These are phyloP conservation scores for Drosophila ironensis DNA, from an alignment of 1,140 invertebrate genomes.

Conservation along the genomic window DNA sequence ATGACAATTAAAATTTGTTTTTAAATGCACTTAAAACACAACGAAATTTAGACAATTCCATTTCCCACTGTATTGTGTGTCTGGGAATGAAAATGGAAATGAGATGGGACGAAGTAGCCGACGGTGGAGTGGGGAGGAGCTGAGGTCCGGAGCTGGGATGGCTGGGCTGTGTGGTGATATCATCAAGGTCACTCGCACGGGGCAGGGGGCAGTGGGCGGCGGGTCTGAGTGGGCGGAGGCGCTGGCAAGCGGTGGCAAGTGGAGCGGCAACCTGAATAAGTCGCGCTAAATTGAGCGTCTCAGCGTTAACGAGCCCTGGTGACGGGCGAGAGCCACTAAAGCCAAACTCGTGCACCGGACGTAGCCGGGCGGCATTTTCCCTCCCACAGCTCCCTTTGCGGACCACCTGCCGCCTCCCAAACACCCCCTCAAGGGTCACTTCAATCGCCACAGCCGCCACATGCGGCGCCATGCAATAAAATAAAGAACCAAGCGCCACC, in stretches of 20 bases:
- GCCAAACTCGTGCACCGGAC: slow-evolving; percentile 68
- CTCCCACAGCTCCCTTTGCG: too few species aligned
- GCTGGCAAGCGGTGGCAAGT: slow-evolving; percentile 37
- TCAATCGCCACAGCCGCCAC: slow-evolving; percentile 48
- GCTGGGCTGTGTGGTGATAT: slow-evolving; percentile 61
- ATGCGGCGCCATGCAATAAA: slow-evolving; percentile 64
- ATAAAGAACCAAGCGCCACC: slow-evolving; percentile 58
- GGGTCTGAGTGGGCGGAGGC: too few species aligned
- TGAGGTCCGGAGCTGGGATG: not conserved
- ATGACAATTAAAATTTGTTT: not conserved
- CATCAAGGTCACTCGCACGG: slow-evolving; percentile 68
- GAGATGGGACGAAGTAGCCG: not conserved
- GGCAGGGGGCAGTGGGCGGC: too few species aligned
- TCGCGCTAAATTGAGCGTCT: slow-evolving; percentile 76
- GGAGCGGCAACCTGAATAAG: slow-evolving; percentile 56
- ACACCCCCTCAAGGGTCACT: slow-evolving; percentile 1
- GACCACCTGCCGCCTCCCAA: slow-evolving; percentile 10
- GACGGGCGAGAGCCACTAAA: slow-evolving; percentile 58
- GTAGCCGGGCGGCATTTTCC: slow-evolving; percentile 61
- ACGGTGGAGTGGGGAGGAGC: not conserved
- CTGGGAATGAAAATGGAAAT: not conserved
- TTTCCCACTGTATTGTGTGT: not conserved
- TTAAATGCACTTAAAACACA: not conserved
- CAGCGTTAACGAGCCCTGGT: slow-evolving; percentile 68
- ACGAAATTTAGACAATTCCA: not conserved